Percentiles rank a stretch among this genome's conserved stretches.
Conservation (phyloP, 2,888 invertebrate genomes). For the Orthosia cruda region DNA sequence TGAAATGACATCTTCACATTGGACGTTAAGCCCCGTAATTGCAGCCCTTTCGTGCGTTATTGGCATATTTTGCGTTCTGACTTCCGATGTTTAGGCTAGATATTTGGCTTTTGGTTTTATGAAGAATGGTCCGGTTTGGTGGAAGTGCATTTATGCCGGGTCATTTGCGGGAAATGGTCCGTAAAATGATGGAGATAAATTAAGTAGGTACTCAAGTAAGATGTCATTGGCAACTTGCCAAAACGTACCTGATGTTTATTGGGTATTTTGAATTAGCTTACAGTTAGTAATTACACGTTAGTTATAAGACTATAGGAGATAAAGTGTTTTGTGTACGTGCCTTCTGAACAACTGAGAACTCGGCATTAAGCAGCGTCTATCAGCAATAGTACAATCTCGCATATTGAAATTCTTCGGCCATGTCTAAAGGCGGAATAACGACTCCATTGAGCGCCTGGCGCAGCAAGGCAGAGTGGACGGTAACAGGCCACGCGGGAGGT, state of each 20-base stretch:
- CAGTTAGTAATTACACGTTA: no score
- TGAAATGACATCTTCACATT: conserved; percentile 82
- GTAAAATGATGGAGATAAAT: conserved; percentile 5
- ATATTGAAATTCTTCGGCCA: no score
- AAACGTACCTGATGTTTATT: neutral
- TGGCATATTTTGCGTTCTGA: conserved; percentile 71
- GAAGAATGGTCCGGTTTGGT: conserved; percentile 17
- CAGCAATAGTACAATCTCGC: no score
- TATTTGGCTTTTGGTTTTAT: conserved; percentile 44
- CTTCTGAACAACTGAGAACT: no score
- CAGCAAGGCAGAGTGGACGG: no score
- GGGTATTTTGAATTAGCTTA: neutral
- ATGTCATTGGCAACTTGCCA: neutral
- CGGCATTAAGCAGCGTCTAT: no score
- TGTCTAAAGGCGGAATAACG: no score
- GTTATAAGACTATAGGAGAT: no score
- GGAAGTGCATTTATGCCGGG: conserved; percentile 10
- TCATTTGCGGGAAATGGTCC: conserved; percentile 1
- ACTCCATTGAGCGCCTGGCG: no score
- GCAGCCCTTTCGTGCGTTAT: conserved; percentile 72
- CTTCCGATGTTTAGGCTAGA: conserved; percentile 57
- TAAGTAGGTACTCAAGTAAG: neutral
- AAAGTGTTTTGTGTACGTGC: no score
- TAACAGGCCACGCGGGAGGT: no score
- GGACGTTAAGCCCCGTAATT: conserved; percentile 75